Evolutionary conservation across 2,113 vertebrate species (phyloP), one percentile per base, ranked within the genome.

Genomic region (Bombycilla garrulus): DNA sequence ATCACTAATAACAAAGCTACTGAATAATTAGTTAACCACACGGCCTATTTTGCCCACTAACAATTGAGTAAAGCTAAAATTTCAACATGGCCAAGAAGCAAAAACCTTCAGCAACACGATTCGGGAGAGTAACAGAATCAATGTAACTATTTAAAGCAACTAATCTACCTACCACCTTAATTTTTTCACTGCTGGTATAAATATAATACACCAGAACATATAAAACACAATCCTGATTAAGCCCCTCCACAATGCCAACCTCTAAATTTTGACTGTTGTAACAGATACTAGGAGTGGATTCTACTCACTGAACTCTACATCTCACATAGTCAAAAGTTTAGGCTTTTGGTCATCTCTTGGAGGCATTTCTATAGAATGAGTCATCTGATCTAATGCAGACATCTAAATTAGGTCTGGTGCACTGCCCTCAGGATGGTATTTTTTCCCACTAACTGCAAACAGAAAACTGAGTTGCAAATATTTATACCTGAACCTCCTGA

Each of bases 291-390:
- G 25, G 48, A 92, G 92, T 14, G 6, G 25, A 77, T 54, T 86
- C 67, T 42, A 44, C 54, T 73, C 35, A 48, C 28, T 2, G 3
- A 92, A 83, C 25, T 65, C 82, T 18, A 73, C 4, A 48, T 65
- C 45, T 90, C 45, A 83, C 17, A 36, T 3, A 73, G 21, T n/a
- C 38, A 80, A 15, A 90, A 77, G 31, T 26, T 15, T 22, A 64
- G 47, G n/a, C 24, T 85, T 95, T 76, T 87, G 71, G 65, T 76
- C 29, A 47, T 69, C 50, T 31, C 71, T 77, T 45, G 19, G 50
- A 92, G 76, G 86, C n/a, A 91, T 77, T 95, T 90, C 19, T 57
- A 86, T 48, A 53, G 54, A 83, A 93, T 57, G 71, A 92, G 48
- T 95, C 50, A 88, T 80, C 67, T 73, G 17, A 77, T 81, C 42